Percentiles rank a stretch among this genome's conserved stretches.
Conservation (phyloP, 64 coral and sea anemone species). For the Astreopora myriophthalma region DNA sequence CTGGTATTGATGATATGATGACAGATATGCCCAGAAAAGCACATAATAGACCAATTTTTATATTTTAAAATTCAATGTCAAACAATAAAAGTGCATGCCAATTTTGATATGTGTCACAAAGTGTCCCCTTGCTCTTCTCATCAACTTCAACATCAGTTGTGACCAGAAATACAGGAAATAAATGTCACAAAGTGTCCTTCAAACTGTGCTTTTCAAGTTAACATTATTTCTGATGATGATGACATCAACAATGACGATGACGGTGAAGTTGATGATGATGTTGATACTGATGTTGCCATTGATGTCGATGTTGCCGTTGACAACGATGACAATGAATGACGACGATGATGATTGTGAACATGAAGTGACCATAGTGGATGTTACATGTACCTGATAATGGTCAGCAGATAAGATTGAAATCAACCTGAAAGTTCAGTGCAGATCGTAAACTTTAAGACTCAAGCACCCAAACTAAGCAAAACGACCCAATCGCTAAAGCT, state of each 20-base stretch:
- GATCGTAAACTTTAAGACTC: neutral
- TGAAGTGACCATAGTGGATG: neutral
- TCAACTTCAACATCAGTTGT: too few relatives aligned
- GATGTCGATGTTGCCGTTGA: neutral
- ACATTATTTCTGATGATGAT: neutral
- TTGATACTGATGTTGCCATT: neutral
- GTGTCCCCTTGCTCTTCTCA: too few relatives aligned
- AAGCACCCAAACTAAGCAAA: neutral
- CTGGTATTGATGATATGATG: neutral
- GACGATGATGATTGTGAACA: neutral
- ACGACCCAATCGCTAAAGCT: too few relatives aligned
- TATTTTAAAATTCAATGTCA: too few relatives aligned
- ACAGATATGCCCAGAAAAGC: neutral
- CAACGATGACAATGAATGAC: neutral
- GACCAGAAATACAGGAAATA: too few relatives aligned
- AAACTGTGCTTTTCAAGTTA: neutral
- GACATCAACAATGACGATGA: neutral
- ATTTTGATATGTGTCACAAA: too few relatives aligned
- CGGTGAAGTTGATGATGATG: neutral
- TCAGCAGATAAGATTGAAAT: too few relatives aligned
- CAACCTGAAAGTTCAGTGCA: too few relatives aligned
- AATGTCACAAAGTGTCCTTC: too few relatives aligned
- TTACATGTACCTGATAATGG: too few relatives aligned
- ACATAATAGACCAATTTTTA: too few relatives aligned
- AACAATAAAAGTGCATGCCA: too few relatives aligned